Evolutionary conservation across 2,797 vertebrate species (phyloP).

Genomic region (Mallotus villosus): DNA sequence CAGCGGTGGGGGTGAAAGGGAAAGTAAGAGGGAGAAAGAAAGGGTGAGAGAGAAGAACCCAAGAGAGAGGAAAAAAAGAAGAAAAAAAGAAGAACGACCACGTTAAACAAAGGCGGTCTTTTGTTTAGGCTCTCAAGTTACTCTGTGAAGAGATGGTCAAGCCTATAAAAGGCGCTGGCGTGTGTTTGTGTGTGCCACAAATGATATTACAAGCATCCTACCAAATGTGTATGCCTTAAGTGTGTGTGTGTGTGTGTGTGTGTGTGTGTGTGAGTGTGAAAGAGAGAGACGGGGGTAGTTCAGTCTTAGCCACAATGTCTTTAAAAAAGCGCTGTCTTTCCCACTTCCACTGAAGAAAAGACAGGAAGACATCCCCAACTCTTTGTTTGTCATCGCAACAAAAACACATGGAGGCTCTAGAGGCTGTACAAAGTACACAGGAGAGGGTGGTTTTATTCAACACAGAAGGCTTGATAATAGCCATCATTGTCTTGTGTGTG

Average conservation of each 20-base stretch:
- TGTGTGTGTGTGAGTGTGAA: background rate
- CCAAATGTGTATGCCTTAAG: too few species aligned
- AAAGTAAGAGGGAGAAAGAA: background rate
- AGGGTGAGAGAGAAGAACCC: background rate
- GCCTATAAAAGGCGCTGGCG: too few species aligned
- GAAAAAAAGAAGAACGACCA: background rate
- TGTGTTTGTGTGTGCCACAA: too few species aligned
- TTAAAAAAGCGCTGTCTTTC: too few species aligned
- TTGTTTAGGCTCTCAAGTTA: background rate
- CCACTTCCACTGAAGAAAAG: background rate
- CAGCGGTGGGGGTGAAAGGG: background rate
- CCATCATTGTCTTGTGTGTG: constrained; percentile 17
- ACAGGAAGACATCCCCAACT: background rate
- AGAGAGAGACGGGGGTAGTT: background rate
- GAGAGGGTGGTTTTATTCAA: constrained; percentile 38
- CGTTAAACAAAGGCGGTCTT: background rate
- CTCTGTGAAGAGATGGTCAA: too few species aligned
- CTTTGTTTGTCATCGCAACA: background rate
- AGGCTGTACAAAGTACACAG: constrained; percentile 26
- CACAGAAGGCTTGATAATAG: constrained; percentile 39
- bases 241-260: too few species aligned
- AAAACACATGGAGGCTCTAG: background rate
- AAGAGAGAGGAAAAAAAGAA: too few species aligned
- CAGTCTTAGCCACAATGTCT: too few species aligned
- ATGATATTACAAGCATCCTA: too few species aligned